Base-by-base conservation (phyloP, 23 tunicate genomes). In the Halocynthia roretzi region DNA sequence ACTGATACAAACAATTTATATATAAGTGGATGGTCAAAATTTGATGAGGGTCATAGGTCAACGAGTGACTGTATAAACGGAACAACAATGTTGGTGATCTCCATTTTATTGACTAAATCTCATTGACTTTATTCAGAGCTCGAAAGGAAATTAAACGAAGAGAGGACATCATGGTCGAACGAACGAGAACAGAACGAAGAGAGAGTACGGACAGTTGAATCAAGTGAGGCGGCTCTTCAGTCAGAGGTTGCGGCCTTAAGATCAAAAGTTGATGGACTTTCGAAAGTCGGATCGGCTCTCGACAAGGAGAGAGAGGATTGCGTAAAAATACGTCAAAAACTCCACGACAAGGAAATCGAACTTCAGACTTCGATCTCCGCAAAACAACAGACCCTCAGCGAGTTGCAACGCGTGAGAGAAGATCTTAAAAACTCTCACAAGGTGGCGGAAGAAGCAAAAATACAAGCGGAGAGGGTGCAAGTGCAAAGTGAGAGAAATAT, bases 171-270 rank as follows among this genome's bases (percentile, higher is more conserved):
- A 48, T 77, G 87, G 7, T 6, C 19, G 52, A 78, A 54, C 60
- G 95, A 88, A 52, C 83, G 85, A 14, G 88, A 84, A 60, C 80
- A 80, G 61, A 67, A 12, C 17, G 96, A 89, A 58, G 88, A 89
- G 55, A 80, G 69, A 76, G 18, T 80, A 10, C 68, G 84, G 60
- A 23, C 11, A 0, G 8, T 57, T 31, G 96, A 89, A 68, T 54
- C 66, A 48, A 68, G 61, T 56, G 88, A 83, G 57, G 60, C 71
- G 2, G 12, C 80, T 23, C 22, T 78, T 31, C 77, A 76, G 50
- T 60, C 85, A 6, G 96, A 89, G 68, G 52, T 80, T 5, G 77
- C 84, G 5, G 56, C 56, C 56, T 54, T 74, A 5, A 62, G 63
- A 0, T 74, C 78, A 56, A 74, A 74, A 5, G 19, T 54, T 14